Percentiles rank a stretch among this genome's conserved stretches.
Evolutionary conservation across 2,888 invertebrate species (phyloP).

Genomic region (Arctia plantaginis): DNA sequence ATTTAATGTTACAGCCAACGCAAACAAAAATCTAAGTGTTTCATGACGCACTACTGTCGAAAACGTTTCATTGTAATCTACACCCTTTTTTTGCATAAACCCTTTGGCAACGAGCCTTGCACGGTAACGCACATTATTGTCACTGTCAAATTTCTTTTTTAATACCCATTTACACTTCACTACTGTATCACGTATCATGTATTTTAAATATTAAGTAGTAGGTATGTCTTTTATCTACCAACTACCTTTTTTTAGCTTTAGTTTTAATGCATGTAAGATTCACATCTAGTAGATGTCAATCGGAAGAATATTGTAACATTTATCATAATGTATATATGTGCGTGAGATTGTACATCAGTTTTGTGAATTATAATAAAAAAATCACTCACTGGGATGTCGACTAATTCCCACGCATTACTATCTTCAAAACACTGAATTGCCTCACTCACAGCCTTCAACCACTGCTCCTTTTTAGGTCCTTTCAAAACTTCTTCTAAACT

Average conservation of each 20-base stretch:
- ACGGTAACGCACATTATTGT: no score
- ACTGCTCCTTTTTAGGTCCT: slow-evolving; percentile 17
- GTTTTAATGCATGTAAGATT: no score
- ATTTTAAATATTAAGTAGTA: no score
- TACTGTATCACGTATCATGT: background rate
- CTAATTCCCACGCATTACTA: slow-evolving; percentile 20
- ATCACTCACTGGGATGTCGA: background rate
- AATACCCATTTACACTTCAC: no score
- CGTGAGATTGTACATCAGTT: no score
- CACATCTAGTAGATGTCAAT: no score
- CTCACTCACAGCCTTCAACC: slow-evolving; percentile 18
- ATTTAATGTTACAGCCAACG: background rate
- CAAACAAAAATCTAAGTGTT: background rate
- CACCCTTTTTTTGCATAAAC: no score
- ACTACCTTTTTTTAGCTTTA: no score
- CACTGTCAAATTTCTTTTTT: no score
- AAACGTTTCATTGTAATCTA: background rate
- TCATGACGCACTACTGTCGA: background rate
- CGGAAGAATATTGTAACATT: no score
- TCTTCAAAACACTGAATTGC: slow-evolving; percentile 18
- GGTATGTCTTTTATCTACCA: no score
- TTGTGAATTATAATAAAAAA: slow-evolving; percentile 12
- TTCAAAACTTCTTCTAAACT: slow-evolving; percentile 9
- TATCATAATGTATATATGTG: no score
- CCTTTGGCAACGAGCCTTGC: slow-evolving; percentile 20